phyloP scores from a whole-genome alignment of 2,888 invertebrate genomes.

The Neuroscelio doddi region DNA sequence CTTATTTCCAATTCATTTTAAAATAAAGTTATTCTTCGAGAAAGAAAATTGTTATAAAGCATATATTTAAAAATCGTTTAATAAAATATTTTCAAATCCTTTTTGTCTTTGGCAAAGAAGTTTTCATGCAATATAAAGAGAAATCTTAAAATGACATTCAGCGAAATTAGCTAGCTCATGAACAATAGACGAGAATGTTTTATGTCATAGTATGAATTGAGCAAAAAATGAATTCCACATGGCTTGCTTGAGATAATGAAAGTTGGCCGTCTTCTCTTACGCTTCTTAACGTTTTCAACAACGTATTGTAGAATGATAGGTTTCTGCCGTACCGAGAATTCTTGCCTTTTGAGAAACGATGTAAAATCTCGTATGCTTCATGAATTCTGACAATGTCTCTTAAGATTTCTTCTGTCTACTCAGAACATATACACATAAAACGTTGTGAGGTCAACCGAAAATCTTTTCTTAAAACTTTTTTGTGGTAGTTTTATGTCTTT shows the following conservation, averaged over 20 bases:
- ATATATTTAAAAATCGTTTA: too few species aligned
- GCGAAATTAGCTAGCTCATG: conserved; percentile 18
- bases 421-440: conserved; percentile 27
- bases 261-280: conserved; percentile 35
- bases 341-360: conserved; percentile 32
- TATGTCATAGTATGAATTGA: conserved; percentile 15
- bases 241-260: conserved; percentile 36
- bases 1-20: too few species aligned
- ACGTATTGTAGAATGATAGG: conserved; percentile 31
- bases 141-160: too few species aligned
- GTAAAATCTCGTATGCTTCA: conserved; percentile 36
- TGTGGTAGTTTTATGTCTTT: neutral
- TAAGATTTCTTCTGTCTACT: conserved; percentile 23
- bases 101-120: too few species aligned
- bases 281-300: conserved; percentile 33
- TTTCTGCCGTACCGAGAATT: conserved; percentile 19
- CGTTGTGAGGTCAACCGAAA: conserved; percentile 30
- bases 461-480: conserved; percentile 18
- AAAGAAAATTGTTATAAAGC: too few species aligned
- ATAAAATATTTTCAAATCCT: too few species aligned
- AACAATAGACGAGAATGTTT: conserved; percentile 17
- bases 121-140: too few species aligned
- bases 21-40: too few species aligned
- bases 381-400: conserved; percentile 40
- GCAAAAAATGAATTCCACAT: conserved; percentile 33